Conservation (phyloP, 2,888 invertebrate species). For the Chaetogeoica ovagalla region DNA sequence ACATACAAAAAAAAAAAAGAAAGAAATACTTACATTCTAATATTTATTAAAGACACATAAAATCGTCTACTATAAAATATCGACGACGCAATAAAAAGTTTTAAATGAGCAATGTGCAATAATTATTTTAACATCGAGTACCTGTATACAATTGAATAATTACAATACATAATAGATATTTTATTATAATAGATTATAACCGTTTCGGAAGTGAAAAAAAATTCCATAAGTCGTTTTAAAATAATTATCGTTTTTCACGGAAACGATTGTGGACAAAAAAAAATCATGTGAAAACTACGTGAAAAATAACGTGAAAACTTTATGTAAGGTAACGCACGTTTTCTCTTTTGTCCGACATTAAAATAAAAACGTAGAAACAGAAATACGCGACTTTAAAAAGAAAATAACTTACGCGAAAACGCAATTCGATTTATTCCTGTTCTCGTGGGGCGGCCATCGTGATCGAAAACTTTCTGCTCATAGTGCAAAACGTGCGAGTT, state of each 20-base stretch:
- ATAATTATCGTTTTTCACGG: constrained; percentile 1
- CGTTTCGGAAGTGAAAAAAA: too few relatives aligned
- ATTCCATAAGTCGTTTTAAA: too few relatives aligned
- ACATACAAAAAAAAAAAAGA: too few relatives aligned
- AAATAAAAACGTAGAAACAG: neutral
- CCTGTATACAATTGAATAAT: too few relatives aligned
- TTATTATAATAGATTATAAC: too few relatives aligned
- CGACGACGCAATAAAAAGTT: too few relatives aligned
- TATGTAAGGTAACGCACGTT: neutral
- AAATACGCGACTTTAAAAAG: neutral
- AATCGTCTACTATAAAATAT: too few relatives aligned
- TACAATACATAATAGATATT: too few relatives aligned
- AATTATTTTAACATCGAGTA: too few relatives aligned
- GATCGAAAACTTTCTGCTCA: neutral
- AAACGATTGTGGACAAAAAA: neutral
- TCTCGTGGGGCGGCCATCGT: neutral
- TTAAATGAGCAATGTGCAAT: too few relatives aligned
- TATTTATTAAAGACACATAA: too few relatives aligned
- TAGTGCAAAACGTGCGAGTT: constrained; percentile 8
- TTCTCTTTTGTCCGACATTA: neutral
- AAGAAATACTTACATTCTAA: too few relatives aligned
- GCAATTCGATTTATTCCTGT: constrained; percentile 9
- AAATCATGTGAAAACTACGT: constrained; percentile 3
- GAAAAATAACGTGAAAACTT: neutral
- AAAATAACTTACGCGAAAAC: neutral